A percentile compares a stretch with the other conserved stretches of the same genome.
These are phyloP conservation scores for Stenolophus ochropezus DNA, from an alignment of 2,888 invertebrate genomes.

Conservation along the genomic window DNA sequence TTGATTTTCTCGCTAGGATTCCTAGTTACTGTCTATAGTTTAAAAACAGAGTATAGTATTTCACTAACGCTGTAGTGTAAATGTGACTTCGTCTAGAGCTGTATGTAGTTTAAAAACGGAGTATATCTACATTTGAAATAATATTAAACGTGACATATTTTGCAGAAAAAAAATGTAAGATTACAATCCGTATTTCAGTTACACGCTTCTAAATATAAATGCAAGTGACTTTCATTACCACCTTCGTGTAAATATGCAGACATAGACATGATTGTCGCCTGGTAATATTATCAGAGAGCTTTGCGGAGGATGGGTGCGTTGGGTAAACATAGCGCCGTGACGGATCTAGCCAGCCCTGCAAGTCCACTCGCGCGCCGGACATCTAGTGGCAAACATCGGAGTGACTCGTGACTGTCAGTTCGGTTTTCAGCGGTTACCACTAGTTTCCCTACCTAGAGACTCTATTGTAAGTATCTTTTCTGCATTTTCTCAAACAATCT, in stretches of 20 bases:
- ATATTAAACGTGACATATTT: too few relatives aligned
- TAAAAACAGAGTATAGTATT: too few relatives aligned
- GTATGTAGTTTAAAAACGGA: too few relatives aligned
- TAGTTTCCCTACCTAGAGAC: neutral
- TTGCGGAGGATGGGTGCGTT: neutral
- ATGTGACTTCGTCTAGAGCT: too few relatives aligned
- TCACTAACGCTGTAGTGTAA: too few relatives aligned
- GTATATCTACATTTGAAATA: too few relatives aligned
- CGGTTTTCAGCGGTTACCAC: neutral
- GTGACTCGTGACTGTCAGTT: neutral
- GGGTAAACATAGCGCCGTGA: conserved; percentile 7
- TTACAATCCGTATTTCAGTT: neutral
- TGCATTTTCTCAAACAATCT: neutral
- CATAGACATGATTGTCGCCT: neutral
- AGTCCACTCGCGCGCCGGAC: conserved; percentile 31
- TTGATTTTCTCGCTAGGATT: too few relatives aligned
- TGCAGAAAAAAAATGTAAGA: too few relatives aligned
- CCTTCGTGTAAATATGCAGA: neutral
- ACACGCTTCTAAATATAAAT: too few relatives aligned
- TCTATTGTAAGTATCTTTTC: neutral
- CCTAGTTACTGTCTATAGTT: too few relatives aligned
- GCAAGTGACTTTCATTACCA: too few relatives aligned
- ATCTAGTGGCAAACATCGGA: conserved; percentile 42
- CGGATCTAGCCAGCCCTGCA: conserved; percentile 18
- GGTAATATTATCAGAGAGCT: conserved; percentile 36